phyloP scores from a whole-genome alignment of 2,113 vertebrate species.

The Hiodon tergisus region DNA sequence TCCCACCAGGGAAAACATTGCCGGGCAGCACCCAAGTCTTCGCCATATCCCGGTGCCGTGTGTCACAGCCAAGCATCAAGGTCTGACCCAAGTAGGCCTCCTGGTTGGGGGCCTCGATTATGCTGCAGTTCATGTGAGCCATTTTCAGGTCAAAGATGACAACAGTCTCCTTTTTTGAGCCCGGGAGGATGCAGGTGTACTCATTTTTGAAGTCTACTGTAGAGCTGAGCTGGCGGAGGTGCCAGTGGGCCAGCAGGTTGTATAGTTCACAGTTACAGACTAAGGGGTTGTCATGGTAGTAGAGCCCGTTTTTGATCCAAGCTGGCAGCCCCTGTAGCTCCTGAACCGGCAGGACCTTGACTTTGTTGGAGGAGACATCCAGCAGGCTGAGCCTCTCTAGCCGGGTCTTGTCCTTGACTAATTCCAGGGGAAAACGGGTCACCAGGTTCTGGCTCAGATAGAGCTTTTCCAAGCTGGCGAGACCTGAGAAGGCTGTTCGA shows the following conservation, averaged over 20 bases:
- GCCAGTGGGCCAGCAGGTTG: conserved; percentile 80
- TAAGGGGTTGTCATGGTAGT: conserved; percentile 85
- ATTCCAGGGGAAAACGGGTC: conserved; percentile 81
- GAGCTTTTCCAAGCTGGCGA: conserved; percentile 80
- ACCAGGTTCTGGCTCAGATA: conserved; percentile 91
- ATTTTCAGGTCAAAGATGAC: conserved; percentile 64
- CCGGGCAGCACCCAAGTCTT: conserved; percentile 80
- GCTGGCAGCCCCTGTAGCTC: conserved; percentile 79
- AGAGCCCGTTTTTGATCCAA: conserved; percentile 86
- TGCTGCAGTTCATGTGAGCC: conserved; percentile 82
- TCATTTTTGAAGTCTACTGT: conserved; percentile 83
- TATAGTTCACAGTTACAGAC: conserved; percentile 79
- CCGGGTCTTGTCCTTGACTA: conserved; percentile 74
- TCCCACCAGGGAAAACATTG: conserved; percentile 58
- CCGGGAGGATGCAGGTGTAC: conserved; percentile 59
- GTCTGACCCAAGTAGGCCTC: conserved; percentile 78
- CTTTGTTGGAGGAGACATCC: conserved; percentile 84
- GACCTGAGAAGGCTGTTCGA: conserved; percentile 72
- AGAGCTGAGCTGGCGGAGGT: conserved; percentile 74
- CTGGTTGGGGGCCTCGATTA: conserved; percentile 69
- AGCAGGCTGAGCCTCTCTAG: conserved; percentile 75
- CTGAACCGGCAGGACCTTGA: conserved; percentile 66
- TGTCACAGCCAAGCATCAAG: conserved; percentile 76
- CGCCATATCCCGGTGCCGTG: conserved; percentile 65
- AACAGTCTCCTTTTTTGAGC: conserved; percentile 43